phyloP scores from a whole-genome alignment of 2,113 vertebrate species.

The Danio rerio region DNA sequence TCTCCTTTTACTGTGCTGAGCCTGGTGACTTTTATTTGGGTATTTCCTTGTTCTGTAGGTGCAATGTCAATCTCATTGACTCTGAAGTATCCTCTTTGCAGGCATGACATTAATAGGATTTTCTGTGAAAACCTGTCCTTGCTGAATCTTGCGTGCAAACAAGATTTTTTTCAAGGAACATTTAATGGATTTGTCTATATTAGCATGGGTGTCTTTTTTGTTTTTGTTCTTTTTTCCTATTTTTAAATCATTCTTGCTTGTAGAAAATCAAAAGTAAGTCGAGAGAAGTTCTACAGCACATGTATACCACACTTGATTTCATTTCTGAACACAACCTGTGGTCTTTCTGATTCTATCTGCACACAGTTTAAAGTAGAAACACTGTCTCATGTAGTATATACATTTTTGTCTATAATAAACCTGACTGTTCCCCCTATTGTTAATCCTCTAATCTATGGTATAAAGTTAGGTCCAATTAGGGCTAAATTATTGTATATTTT shows the following conservation, averaged over 20 bases:
- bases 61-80: constrained; percentile 33
- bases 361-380: constrained; percentile 20
- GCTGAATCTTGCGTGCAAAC: constrained; percentile 59
- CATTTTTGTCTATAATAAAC: constrained; percentile 58
- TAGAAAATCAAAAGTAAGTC: constrained; percentile 49
- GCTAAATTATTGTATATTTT: neutral
- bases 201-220: neutral
- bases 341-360: constrained; percentile 41
- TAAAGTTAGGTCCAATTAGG: constrained; percentile 57
- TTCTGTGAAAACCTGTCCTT: constrained; percentile 57
- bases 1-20: constrained; percentile 6
- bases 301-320: constrained; percentile 62
- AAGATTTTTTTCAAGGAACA: constrained; percentile 29
- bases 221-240: constrained; percentile 62
- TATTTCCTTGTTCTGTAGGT: constrained; percentile 56
- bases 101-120: constrained; percentile 37
- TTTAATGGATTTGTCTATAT: constrained; percentile 43
- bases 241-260: constrained; percentile 59
- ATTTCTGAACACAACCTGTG: neutral
- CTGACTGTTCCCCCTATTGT: constrained; percentile 61
- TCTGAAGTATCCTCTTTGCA: constrained; percentile 48
- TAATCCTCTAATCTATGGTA: constrained; percentile 67
- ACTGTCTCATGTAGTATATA: constrained; percentile 37
- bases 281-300: constrained; percentile 60
- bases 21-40: constrained; percentile 37